Evolutionary conservation across 2,797 vertebrate species (phyloP).

Genomic region (Orestias chungarensis): DNA sequence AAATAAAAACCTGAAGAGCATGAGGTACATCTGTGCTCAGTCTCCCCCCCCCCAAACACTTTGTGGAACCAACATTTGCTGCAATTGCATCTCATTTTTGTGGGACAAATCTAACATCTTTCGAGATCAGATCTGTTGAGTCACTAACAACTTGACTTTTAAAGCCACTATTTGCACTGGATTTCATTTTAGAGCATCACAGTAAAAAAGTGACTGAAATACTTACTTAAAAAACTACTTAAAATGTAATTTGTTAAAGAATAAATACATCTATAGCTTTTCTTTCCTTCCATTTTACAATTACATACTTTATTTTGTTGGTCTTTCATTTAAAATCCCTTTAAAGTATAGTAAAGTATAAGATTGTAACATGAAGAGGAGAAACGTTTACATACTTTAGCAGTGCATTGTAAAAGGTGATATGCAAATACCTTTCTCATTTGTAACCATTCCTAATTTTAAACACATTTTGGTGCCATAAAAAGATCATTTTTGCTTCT

Average conservation of each 20-base stretch:
- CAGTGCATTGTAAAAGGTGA: constrained; percentile 11
- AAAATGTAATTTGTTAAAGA: not conserved
- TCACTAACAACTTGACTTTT: not conserved
- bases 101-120: not conserved
- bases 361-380: not conserved
- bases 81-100: not conserved
- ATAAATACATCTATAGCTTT: not conserved
- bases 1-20: not conserved
- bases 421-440: constrained; percentile 22
- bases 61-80: not conserved
- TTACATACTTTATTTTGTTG: not conserved
- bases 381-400: not conserved
- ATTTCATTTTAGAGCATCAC: not conserved
- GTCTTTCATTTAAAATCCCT: not conserved
- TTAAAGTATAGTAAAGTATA: not conserved
- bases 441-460: not conserved
- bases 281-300: not conserved
- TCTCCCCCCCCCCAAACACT: not conserved
- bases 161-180: not conserved
- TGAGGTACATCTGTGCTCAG: not conserved
- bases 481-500: not conserved
- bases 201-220: not conserved
- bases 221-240: no score
- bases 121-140: not conserved
- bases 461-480: constrained; percentile 9